Conservation (phyloP, 2,888 invertebrate genomes). For the Torymus texanus region DNA sequence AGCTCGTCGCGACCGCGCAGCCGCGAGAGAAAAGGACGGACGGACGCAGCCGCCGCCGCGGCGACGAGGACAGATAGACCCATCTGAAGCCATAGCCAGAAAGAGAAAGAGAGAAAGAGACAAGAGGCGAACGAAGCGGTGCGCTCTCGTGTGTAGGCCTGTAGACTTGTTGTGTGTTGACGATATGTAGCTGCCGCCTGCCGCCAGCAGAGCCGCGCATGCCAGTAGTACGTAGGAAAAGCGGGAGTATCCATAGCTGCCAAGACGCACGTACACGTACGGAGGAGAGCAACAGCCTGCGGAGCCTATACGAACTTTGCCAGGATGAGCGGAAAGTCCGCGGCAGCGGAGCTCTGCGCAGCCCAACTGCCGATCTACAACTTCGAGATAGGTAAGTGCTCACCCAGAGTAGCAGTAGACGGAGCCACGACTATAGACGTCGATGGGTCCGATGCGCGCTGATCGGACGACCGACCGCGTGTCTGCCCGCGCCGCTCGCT, state of each 20-base stretch:
- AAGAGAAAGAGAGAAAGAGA: conserved; percentile 20
- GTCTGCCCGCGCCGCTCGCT: no score
- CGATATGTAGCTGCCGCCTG: conserved; percentile 11
- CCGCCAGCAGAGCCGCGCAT: background rate
- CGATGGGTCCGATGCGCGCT: no score
- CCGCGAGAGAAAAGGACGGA: background rate
- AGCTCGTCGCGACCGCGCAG: conserved; percentile 23
- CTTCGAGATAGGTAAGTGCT: conserved; percentile 39
- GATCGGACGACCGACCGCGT: no score
- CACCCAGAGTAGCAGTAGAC: background rate
- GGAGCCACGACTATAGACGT: no score
- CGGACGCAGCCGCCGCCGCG: background rate
- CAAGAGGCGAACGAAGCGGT: background rate
- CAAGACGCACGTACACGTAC: no score
- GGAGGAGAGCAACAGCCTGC: no score
- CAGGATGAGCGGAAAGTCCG: conserved; percentile 43
- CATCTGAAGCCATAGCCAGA: background rate
- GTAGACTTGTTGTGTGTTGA: conserved; percentile 18
- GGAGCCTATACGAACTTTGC: background rate
- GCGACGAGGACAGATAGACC: background rate
- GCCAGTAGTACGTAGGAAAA: background rate
- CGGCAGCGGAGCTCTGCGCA: background rate
- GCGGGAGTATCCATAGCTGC: conserved; percentile 11
- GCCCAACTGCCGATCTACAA: conserved; percentile 16
- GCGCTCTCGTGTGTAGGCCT: background rate